phyloP scores from a whole-genome alignment of 2,888 invertebrate genomes.

The Cosmia trapezina region DNA sequence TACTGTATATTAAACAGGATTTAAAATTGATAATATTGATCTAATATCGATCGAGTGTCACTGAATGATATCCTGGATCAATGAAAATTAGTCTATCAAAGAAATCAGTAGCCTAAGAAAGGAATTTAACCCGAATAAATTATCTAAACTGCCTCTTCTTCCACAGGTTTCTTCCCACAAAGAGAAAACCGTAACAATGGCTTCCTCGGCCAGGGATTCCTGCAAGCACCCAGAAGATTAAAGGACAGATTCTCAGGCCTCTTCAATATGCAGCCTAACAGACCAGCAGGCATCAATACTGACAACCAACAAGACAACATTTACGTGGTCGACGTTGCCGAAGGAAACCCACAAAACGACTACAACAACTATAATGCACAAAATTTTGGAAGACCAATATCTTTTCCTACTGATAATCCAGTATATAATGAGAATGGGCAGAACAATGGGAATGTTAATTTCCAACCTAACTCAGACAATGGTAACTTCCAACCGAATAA shows the following conservation, averaged over 20 bases:
- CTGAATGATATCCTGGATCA: constrained; percentile 17
- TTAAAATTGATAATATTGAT: too few species aligned
- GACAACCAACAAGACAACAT: constrained; percentile 20
- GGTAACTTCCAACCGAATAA: constrained; percentile 17
- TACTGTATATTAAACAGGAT: neutral
- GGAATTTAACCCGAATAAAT: neutral
- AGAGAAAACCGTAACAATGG: constrained; percentile 70
- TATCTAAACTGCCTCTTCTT: constrained; percentile 13
- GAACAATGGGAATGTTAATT: constrained; percentile 46
- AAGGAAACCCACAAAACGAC: constrained; percentile 16
- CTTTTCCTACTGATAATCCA: constrained; percentile 33
- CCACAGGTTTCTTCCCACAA: constrained; percentile 76
- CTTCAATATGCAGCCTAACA: constrained; percentile 56
- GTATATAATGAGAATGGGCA: constrained; percentile 26
- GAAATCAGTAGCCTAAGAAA: neutral
- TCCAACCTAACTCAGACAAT: constrained; percentile 30
- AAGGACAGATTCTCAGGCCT: constrained; percentile 67
- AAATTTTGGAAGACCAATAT: constrained; percentile 39
- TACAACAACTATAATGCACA: constrained; percentile 42
- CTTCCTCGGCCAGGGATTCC: constrained; percentile 45
- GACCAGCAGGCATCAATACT: constrained; percentile 38
- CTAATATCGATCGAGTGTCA: neutral
- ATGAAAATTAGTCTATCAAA: neutral
- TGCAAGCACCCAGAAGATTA: constrained; percentile 67
- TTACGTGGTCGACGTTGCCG: constrained; percentile 34